Evolutionary conservation across 2,888 invertebrate species (phyloP).

Genomic region (Parnassius mnemosyne): DNA sequence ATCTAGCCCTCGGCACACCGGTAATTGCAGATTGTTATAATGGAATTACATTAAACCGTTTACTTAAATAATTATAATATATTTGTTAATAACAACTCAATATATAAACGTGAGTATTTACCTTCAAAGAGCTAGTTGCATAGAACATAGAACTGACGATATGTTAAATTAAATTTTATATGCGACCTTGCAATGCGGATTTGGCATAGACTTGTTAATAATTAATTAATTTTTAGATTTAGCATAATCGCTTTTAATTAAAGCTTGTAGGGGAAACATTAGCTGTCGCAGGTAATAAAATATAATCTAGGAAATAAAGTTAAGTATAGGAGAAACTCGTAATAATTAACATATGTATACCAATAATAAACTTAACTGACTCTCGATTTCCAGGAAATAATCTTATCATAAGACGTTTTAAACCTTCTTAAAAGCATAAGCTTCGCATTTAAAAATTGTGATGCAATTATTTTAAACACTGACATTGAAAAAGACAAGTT

Average conservation of each 20-base stretch:
- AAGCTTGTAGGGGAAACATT: slow-evolving; percentile 26
- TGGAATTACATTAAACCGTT: slow-evolving; percentile 22
- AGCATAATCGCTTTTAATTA: slow-evolving; percentile 10
- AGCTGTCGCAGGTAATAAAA: background rate
- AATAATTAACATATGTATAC: background rate
- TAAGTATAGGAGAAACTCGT: background rate
- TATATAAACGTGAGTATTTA: slow-evolving; percentile 4
- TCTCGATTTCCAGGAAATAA: slow-evolving; percentile 74
- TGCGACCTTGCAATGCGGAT: slow-evolving; percentile 21
- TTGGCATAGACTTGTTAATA: background rate
- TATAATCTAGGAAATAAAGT: no score
- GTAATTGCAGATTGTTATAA: slow-evolving; percentile 23
- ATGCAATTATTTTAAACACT: slow-evolving; percentile 81
- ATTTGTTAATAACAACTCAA: slow-evolving; percentile 18
- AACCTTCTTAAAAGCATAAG: slow-evolving; percentile 75
- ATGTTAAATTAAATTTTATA: slow-evolving; percentile 10
- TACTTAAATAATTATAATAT: slow-evolving; percentile 21
- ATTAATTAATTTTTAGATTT: background rate
- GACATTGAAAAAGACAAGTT: slow-evolving; percentile 80
- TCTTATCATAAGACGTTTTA: slow-evolving; percentile 57
- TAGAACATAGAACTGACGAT: slow-evolving; percentile 3
- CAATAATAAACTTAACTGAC: slow-evolving; percentile 49
- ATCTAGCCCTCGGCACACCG: slow-evolving; percentile 23
- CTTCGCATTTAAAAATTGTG: slow-evolving; percentile 77
- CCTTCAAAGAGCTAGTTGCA: slow-evolving; percentile 11